Evolutionary conservation across 2,113 vertebrate genomes (phyloP), one percentile per base, ranked within the genome.

Genomic region (Egretta garzetta): DNA sequence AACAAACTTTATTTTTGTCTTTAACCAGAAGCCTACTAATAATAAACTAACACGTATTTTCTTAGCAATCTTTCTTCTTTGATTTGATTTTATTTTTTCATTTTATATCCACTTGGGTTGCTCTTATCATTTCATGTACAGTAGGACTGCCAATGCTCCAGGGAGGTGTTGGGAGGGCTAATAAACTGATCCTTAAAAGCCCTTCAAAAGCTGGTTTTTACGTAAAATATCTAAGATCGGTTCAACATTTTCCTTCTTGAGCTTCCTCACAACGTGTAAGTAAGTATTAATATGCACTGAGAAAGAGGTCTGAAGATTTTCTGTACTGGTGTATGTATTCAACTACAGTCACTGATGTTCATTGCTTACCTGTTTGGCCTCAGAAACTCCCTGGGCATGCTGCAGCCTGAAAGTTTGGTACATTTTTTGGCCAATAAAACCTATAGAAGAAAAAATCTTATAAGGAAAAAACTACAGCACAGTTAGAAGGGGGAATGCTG

Each of bases 1-100:
- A 95, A 94, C n/a, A 79, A 79, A 35, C 75, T 90, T 93, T 49
- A 70, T 70, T 92, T 68, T 87, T 87, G 35, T 68, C 60, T 97
- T 9, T 8, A n/a, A 66, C 18, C 32, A 41, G 35, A 82, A 91
- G 33, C 55, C 55, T 90, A 59, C 52, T 70, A 49, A 17, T 77
- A 86, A 86, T 75, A 96, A 97, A 66, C 41, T 35, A 71, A 90
- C 24, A 60, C 8, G 4, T 17, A 59, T 75, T 80, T 80, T 68
- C 62, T 52, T 56, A 83, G 28, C 43, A 64, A 20, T 24, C 32
- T 56, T 85, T 75, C 14, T 1, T 72, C 43, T 84, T 75, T 64
- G 28, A 83, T 88, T 87, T 77, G 5, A 41, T 67, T 85, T 83
- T 2, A 43, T 60, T 88, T 88, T 93, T 95, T 67, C 21, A 37